Evolutionary conservation across 2,888 invertebrate species (phyloP).

Genomic region (Coleophora deauratella): DNA sequence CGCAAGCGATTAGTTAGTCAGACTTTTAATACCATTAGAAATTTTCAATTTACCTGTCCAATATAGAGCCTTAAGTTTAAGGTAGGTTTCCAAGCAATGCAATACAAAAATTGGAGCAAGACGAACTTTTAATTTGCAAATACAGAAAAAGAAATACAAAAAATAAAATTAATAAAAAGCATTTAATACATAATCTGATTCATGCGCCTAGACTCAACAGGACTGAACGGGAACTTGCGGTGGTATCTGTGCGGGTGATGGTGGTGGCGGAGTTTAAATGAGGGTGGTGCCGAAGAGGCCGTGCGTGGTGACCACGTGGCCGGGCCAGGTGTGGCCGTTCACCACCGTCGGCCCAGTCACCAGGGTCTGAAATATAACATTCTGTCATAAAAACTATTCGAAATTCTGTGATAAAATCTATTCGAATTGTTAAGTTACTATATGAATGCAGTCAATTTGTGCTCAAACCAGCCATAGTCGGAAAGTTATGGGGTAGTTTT

Average conservation of each 20-base stretch:
- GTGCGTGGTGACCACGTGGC: conserved; percentile 29
- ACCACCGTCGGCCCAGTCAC: conserved; percentile 61
- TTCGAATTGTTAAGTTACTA: too few relatives aligned
- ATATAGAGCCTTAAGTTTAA: too few relatives aligned
- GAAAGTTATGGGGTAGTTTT: too few relatives aligned
- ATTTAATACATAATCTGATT: background rate
- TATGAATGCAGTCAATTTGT: too few relatives aligned
- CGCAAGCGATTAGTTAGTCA: too few relatives aligned
- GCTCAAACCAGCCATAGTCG: too few relatives aligned
- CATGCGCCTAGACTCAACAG: background rate
- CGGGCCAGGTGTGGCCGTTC: conserved; percentile 35
- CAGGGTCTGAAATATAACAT: conserved; percentile 38
- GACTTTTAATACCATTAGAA: too few relatives aligned
- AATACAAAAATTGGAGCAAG: conserved; percentile 2
- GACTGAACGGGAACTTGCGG: background rate
- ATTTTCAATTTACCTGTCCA: too few relatives aligned
- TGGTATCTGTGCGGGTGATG: conserved; percentile 2
- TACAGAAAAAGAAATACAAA: conserved; percentile 6
- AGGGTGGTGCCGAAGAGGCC: conserved; percentile 37
- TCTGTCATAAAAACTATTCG: too few relatives aligned
- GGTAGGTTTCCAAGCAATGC: too few relatives aligned
- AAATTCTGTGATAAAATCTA: too few relatives aligned
- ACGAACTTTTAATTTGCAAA: conserved; percentile 4
- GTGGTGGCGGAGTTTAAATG: conserved; percentile 19
- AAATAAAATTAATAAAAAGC: conserved; percentile 2